These are phyloP conservation scores for Ophion costatus DNA, from an alignment of 2,888 invertebrate genomes.

Conservation along the genomic window DNA sequence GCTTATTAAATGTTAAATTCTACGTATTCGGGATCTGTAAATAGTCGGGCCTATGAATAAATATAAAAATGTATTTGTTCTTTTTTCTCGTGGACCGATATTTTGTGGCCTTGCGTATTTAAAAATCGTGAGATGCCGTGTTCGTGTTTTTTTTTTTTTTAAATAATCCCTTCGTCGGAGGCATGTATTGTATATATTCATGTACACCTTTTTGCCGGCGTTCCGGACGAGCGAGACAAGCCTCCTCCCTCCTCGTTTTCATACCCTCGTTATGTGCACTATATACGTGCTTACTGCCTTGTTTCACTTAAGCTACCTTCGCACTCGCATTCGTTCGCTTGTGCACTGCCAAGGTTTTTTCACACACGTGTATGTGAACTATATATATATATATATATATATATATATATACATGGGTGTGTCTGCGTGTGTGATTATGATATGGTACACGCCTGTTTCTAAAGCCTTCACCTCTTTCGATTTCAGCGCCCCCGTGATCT, in stretches of 20 bases:
- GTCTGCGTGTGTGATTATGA: slow-evolving; percentile 28
- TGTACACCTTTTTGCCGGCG: slow-evolving; percentile 12
- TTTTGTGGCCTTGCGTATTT: neutral
- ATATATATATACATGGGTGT: slow-evolving; percentile 16
- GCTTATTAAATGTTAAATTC: neutral
- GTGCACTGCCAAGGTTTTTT: slow-evolving; percentile 64
- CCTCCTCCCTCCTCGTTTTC: slow-evolving; percentile 50
- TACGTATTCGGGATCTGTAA: neutral
- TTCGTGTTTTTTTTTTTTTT: neutral
- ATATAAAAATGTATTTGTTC: neutral
- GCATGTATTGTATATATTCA: neutral
- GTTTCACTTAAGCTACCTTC: slow-evolving; percentile 41
- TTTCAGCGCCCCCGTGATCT: slow-evolving; percentile 23
- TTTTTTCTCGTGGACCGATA: neutral
- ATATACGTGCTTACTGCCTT: slow-evolving; percentile 13
- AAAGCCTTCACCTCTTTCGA: slow-evolving; percentile 57
- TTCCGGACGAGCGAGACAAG: slow-evolving; percentile 47
- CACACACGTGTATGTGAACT: slow-evolving; percentile 14
- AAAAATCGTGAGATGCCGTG: neutral
- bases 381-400: slow-evolving; percentile 1
- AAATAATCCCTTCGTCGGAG: slow-evolving; percentile 10
- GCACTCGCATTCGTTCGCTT: slow-evolving; percentile 38
- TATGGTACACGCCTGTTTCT: slow-evolving; percentile 44
- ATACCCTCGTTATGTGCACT: slow-evolving; percentile 46
- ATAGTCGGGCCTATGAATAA: neutral